Evolutionary conservation across 2,113 vertebrate species (phyloP), one percentile per base, ranked within the genome.

Genomic region (Trematocara nigrifrons): DNA sequence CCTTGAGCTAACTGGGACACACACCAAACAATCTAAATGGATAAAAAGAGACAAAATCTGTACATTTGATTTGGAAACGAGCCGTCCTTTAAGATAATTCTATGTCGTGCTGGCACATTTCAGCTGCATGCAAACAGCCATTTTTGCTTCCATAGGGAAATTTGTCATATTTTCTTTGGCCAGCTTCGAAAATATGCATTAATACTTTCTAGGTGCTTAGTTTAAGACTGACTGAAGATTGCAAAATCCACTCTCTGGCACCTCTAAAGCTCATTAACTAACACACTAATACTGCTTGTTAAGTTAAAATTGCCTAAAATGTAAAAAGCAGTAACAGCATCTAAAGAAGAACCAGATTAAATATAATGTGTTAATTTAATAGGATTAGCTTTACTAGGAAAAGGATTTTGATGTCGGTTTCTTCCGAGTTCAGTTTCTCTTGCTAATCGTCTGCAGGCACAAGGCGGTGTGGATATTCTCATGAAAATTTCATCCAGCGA

Each of bases 31-130:
- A 49, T 49, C 22, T 29, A 49, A 16, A 74, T 49, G 69, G 69
- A 49, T 29, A 49, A 74, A 47, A 5, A 18, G 42, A 74, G 6
- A 16, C 15, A 7, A 49, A 49, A 47, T 74, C 42, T 74, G 22
- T 29, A 47, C 22, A 74, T 49, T 31, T 49, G 42, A 76, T 76
- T 76, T 76, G 69, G 22, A 29, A 16, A 47, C 1, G 2, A 74
- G 26, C 0, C 22, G 0, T 76, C 0, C 69, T 49, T 49, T 31
- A 49, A 0, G 9, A n/a, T n/a, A 1, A 31, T 49, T 49, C 29
- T 31, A 31, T n/a, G 49, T 49, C 2, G 0, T 3, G 66, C 40
- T 74, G 66, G 40, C 40, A 74, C 40, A 29, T 18, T 74, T 10
- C 69, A 49, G 26, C 15, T 76, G 69, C 22, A 47, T 49, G 0